phyloP scores from a whole-genome alignment of 1,140 invertebrate genomes.

The Drosophila ficusphila region DNA sequence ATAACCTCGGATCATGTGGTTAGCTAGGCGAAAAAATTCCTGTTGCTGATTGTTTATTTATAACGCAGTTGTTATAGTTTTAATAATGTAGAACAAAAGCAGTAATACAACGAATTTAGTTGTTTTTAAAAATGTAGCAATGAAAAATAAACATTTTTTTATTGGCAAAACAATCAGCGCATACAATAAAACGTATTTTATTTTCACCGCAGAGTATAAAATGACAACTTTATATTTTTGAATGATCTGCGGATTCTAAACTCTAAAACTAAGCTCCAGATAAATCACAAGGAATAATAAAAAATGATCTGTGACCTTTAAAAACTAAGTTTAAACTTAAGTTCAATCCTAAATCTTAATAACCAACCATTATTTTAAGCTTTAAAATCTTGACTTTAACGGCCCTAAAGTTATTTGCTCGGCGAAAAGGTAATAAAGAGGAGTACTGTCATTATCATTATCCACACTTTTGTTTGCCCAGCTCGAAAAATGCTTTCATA shows the following conservation, averaged over 20 bases:
- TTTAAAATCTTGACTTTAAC: background rate
- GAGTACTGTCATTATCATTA: slow-evolving; percentile 8
- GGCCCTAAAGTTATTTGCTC: background rate
- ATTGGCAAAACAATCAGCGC: no score
- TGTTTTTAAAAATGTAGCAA: background rate
- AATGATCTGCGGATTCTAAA: background rate
- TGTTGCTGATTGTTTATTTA: background rate
- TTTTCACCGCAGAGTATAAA: no score
- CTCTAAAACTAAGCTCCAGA: background rate
- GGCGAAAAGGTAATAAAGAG: slow-evolving; percentile 19
- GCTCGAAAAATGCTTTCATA: slow-evolving; percentile 20
- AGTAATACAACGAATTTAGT: no score
- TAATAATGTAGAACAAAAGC: no score
- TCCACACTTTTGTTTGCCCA: slow-evolving; percentile 20
- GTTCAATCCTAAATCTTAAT: background rate
- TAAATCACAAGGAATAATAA: background rate
- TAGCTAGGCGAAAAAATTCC: background rate
- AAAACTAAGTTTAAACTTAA: background rate
- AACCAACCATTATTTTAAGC: background rate
- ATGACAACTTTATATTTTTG: background rate
- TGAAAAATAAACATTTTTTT: background rate
- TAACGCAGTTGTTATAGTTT: background rate
- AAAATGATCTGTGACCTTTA: background rate
- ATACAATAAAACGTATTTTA: no score
- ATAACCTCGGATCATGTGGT: slow-evolving; percentile 2